These are phyloP conservation scores for Gymnoscopelus microlampas DNA, from an alignment of 2,797 vertebrate genomes.

Conservation along the genomic window DNA sequence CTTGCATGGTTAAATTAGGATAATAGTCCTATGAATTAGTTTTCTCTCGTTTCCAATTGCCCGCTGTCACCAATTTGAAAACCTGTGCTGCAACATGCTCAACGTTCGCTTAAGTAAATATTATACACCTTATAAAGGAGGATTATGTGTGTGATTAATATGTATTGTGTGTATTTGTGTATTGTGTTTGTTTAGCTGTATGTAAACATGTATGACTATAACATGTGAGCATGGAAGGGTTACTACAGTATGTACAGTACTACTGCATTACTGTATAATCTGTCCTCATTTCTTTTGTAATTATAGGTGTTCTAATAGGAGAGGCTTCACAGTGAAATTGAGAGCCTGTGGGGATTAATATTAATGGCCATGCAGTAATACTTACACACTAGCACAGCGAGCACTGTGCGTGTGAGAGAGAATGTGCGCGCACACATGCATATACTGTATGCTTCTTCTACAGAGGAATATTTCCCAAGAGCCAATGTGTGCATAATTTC, in stretches of 20 bases:
- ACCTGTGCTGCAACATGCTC: too few species aligned
- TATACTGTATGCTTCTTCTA: too few species aligned
- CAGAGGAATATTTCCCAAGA: too few species aligned
- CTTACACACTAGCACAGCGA: constrained; percentile 4
- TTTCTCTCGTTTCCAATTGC: too few species aligned
- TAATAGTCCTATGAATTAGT: too few species aligned
- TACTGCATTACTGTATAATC: constrained; percentile 26
- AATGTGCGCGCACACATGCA: background rate
- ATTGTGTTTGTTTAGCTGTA: background rate
- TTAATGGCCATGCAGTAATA: constrained; percentile 17
- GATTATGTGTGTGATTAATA: background rate
- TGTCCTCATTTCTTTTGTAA: constrained; percentile 37
- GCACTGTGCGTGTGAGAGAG: background rate
- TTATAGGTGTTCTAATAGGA: constrained; percentile 35
- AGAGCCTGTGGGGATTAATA: constrained; percentile 13
- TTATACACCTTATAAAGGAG: too few species aligned
- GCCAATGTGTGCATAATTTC: too few species aligned
- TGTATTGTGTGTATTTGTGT: background rate
- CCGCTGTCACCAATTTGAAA: too few species aligned
- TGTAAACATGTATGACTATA: constrained; percentile 9
- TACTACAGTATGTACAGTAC: constrained; percentile 1
- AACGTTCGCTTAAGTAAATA: background rate
- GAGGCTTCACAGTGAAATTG: constrained; percentile 30
- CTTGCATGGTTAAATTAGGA: too few species aligned
- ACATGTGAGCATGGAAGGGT: constrained; percentile 2